Conservation (phyloP, 2,113 vertebrate species). For the Albula glossodonta region DNA sequence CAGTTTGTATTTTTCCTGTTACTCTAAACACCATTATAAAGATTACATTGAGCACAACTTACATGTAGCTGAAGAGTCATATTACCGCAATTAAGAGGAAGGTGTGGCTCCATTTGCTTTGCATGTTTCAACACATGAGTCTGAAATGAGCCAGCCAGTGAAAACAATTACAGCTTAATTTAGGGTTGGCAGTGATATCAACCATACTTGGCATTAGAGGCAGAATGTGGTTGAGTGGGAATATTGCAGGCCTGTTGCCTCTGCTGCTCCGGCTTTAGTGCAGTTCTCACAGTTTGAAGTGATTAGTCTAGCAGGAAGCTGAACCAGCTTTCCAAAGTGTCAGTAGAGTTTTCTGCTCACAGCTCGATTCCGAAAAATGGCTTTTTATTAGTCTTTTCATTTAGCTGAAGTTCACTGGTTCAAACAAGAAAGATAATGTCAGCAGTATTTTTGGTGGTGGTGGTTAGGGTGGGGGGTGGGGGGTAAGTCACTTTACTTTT, state of each 20-base stretch:
- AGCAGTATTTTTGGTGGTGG: too few relatives aligned
- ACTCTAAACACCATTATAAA: constrained; percentile 69
- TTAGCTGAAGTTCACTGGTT: too few relatives aligned
- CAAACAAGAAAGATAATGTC: too few relatives aligned
- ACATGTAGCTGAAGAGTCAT: constrained; percentile 71
- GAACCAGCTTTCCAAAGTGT: not conserved
- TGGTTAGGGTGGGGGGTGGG: too few relatives aligned
- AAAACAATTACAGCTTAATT: constrained; percentile 84
- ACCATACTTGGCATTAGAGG: constrained; percentile 61
- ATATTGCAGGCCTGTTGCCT: not conserved
- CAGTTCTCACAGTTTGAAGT: too few relatives aligned
- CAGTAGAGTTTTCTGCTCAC: not conserved
- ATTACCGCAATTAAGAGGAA: constrained; percentile 76
- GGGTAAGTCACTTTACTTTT: too few relatives aligned
- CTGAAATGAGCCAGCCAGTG: constrained; percentile 77
- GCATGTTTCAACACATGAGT: constrained; percentile 80
- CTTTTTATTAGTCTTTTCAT: not conserved
- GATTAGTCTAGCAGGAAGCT: too few relatives aligned
- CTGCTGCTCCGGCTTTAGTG: not conserved
- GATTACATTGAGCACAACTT: constrained; percentile 67
- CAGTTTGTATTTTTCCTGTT: constrained; percentile 66
- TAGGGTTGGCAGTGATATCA: constrained; percentile 73
- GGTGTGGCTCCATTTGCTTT: constrained; percentile 75
- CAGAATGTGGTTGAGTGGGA: constrained; percentile 35
- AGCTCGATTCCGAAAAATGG: not conserved